Evolutionary conservation across 1,140 invertebrate species (phyloP), one percentile per base, ranked within the genome.

Genomic region (Notospermus geniculatus): DNA sequence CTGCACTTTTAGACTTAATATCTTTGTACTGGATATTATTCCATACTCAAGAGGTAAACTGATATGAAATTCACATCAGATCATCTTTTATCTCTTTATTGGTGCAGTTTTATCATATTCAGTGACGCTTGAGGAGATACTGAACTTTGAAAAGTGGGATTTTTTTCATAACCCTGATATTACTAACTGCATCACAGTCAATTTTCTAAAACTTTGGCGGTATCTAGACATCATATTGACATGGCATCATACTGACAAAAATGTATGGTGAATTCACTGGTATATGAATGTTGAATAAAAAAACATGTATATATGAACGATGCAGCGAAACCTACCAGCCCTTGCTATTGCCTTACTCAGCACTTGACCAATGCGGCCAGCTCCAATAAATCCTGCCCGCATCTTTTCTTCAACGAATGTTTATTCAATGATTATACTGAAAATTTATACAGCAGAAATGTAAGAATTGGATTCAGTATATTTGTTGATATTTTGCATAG

Each of bases 311-410:
- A 43, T 19, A 19, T 43, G 11, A 43, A 13, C 39, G 19, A 43
- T 43, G n/a, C n/a, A n/a, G n/a, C n/a, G n/a, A 13, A 43, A 19
- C 25, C 25, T 50, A 50, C 46, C 46, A 23, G 19, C 25, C 25
- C 25, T 50, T 4, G n/a, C 4, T 7, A 50, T 50, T 4, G 46
- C n/a, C n/a, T 27, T 27, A 19, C 19, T 23, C 25, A 50, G 25
- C n/a, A 50, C 46, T n/a, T 50, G 46, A n/a, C 19, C 46, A 19
- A 50, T 50, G 4, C 46, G 46, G 19, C 46, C 46, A 19, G 46
- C 46, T 50, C 46, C 41, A 22, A n/a, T 15, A 43, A 30, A 15
- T 27, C 28, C 15, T 30, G 19, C 36, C 15, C 1, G 25, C 39
- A 4, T 28, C 23, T 4, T n/a, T 30, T n/a, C n/a, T n/a, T n/a